Conservation (phyloP, 37 sponge, comb jelly and placozoan species). For the Tethya wilhelma region DNA sequence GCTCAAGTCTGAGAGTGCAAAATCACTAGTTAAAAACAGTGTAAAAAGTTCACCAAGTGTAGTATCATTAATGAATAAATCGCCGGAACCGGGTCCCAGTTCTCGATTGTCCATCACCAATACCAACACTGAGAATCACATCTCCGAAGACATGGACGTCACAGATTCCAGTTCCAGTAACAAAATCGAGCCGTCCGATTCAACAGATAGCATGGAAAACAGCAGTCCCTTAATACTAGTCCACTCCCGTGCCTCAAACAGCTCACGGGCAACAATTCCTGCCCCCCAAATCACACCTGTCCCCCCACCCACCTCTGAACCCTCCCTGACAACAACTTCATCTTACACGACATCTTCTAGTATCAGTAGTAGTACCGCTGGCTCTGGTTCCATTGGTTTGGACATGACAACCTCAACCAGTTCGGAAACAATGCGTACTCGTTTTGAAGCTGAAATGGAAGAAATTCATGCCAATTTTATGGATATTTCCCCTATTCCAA, state of each 20-base stretch:
- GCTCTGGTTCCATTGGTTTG: neutral
- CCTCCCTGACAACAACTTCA: neutral
- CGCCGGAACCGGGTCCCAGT: neutral
- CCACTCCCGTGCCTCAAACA: conserved; percentile 6
- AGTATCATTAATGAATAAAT: neutral
- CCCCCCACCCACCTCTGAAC: neutral
- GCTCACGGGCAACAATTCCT: too few relatives aligned
- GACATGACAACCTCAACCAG: neutral
- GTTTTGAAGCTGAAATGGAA: too few relatives aligned
- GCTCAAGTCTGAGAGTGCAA: neutral
- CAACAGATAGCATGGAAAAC: conserved; percentile 3
- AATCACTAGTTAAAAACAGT: neutral
- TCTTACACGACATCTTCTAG: neutral
- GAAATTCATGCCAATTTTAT: too few relatives aligned
- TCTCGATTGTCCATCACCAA: neutral
- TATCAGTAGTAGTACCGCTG: neutral
- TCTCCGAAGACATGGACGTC: conserved; percentile 31
- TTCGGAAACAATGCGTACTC: too few relatives aligned
- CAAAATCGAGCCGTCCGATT: too few relatives aligned
- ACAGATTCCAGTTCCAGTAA: too few relatives aligned
- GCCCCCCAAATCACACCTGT: too few relatives aligned
- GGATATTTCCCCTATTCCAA: too few relatives aligned
- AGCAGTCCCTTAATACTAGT: conserved; percentile 22
- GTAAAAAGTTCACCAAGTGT: neutral
- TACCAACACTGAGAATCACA: too few relatives aligned